Percentiles rank a stretch among this genome's conserved stretches.
Evolutionary conservation across 53 echinoderm and acorn worm genomes (phyloP).

Genomic region (Echinometra lucunter): DNA sequence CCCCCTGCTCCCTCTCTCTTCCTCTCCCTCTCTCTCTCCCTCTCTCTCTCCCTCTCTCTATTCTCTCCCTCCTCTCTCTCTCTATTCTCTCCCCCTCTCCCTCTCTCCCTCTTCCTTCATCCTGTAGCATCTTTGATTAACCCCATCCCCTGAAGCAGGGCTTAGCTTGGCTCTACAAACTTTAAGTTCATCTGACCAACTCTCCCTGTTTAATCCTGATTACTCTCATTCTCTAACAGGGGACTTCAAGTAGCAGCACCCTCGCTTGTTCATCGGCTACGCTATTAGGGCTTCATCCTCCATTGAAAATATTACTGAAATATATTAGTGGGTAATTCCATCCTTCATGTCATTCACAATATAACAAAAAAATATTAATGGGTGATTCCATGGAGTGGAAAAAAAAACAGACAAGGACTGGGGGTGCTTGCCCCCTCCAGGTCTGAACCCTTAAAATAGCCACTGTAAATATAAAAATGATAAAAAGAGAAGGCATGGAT

Average conservation of each 20-base stretch:
- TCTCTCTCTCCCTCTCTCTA: background rate
- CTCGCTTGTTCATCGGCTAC: background rate
- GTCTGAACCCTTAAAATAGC: background rate
- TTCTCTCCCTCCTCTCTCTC: background rate
- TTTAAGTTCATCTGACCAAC: background rate
- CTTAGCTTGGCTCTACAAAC: background rate
- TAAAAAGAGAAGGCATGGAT: background rate
- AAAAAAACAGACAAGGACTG: background rate
- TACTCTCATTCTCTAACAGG: background rate
- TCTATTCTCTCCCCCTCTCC: background rate
- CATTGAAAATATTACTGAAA: background rate
- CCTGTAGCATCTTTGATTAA: conserved; percentile 4
- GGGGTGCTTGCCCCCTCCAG: background rate
- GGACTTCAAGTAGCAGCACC: background rate
- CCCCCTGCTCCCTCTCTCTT: background rate
- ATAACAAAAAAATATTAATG: background rate
- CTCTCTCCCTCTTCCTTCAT: background rate
- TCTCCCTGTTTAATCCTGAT: conserved; percentile 43
- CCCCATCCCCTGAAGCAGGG: background rate
- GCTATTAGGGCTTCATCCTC: background rate
- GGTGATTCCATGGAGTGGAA: background rate
- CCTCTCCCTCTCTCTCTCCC: background rate
- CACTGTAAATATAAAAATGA: background rate
- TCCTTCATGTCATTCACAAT: background rate
- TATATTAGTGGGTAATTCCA: background rate